Base-by-base conservation (phyloP, 1,140 invertebrate genomes). In the Drosophila leontia region DNA sequence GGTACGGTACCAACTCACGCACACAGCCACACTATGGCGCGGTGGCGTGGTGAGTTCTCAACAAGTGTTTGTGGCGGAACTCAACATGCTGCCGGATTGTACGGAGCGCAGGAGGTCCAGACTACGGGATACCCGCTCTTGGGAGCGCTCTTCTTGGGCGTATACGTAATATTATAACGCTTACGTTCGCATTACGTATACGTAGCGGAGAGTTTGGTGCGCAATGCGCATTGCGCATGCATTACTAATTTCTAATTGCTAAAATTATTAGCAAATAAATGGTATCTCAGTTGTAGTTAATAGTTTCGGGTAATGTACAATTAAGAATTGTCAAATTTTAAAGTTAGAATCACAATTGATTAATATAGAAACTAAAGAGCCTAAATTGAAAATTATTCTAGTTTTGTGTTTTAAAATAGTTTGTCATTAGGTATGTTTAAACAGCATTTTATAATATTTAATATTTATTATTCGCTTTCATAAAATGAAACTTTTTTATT, bases 41-140 rank as follows among this genome's bases (percentile, higher is more conserved):
- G 34, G 77, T 68, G 72, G 75, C 69, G 85, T 90, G 84, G 84
- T 87, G 85, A 78, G 80, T 90, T 87, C 69, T 55, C 80, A 87
- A 88, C 83, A 88, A 88, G 84, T 88, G 85, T 82, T 77, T 77
- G 76, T 32, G 68, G 48, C 29, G 12, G 58, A 71, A 68, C 53
- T 72, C 79, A 77, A 57, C 67, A 77, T 44, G 42, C 11, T 7
- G 42, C 15, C 34, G 70, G 23, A 29, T 44, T 50, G 53, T 9
- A 48, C 80, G 80, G 34, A 37, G 37, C n/a, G 32, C 35, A 51
- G 61, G 61, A 67, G 63, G 32, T 70, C 39, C 34, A 1, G 67
- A 70, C 48, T 65, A 45, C 9, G 62, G 39, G 23, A 70, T 70
- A 70, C 67, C 67, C 67, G 62, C 47, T 45, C 62, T 9, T 17